A percentile compares a stretch with the other conserved stretches of the same genome.
Conservation (phyloP, 2,888 invertebrate genomes). For the Meiosimyza platycephala region DNA sequence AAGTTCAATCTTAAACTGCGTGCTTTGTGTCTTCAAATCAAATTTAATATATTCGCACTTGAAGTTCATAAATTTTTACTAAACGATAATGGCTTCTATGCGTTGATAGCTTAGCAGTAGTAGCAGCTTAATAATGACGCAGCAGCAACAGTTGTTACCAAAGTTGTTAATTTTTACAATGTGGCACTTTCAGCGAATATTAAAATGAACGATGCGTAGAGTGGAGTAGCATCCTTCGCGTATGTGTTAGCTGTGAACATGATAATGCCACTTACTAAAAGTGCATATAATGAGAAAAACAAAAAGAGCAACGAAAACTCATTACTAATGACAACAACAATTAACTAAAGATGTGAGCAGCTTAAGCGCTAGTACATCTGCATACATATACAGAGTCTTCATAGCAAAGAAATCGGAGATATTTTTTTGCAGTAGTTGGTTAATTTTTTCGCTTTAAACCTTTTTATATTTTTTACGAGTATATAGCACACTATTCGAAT, state of each 20-base stretch:
- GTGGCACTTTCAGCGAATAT: not conserved
- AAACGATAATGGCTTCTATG: not conserved
- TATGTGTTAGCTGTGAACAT: constrained; percentile 14
- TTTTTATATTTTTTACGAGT: too few species aligned
- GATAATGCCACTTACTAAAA: not conserved
- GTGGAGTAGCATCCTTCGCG: not conserved
- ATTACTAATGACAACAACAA: not conserved
- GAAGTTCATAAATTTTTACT: not conserved
- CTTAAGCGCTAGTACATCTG: not conserved
- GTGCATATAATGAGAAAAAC: not conserved
- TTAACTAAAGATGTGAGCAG: not conserved
- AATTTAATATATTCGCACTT: not conserved
- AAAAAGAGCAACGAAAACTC: not conserved
- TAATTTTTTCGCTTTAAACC: too few species aligned
- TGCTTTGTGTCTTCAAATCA: not conserved
- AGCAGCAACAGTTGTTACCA: not conserved
- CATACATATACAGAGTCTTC: too few species aligned
- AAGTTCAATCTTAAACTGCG: too few species aligned
- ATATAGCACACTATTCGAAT: too few species aligned
- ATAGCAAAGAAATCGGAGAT: too few species aligned
- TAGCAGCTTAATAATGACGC: too few species aligned
- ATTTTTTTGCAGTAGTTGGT: too few species aligned
- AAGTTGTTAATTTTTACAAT: constrained; percentile 12
- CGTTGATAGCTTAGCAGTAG: not conserved
- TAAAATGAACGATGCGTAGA: not conserved